Conservation (phyloP, 2,113 vertebrate genomes). For the Microcebus lehilahytsara region DNA sequence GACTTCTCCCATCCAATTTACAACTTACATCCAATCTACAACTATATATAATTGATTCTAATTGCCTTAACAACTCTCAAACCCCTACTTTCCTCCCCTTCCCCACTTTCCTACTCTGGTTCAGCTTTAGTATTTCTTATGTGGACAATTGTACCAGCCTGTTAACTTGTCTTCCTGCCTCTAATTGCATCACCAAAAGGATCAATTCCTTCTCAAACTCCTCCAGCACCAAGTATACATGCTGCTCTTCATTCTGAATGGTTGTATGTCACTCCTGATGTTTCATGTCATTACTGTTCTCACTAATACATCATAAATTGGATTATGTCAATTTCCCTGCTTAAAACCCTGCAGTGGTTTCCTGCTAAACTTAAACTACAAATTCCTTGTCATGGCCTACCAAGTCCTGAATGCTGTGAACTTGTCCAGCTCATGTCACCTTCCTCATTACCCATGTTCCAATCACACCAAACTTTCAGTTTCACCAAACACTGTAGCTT, state of each 20-base stretch:
- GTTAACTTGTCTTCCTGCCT: neutral
- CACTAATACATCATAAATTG: neutral
- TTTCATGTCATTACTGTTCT: neutral
- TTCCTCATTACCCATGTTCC: neutral
- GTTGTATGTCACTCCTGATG: neutral
- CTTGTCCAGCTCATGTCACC: neutral
- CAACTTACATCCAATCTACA: neutral
- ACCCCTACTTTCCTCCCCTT: neutral
- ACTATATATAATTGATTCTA: neutral
- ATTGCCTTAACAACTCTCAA: neutral
- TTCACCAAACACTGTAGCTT: neutral
- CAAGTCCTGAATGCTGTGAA: neutral
- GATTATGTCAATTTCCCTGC: neutral
- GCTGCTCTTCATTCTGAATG: neutral
- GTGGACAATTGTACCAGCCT: neutral
- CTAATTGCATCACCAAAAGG: neutral
- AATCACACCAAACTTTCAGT: neutral
- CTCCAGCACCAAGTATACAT: neutral
- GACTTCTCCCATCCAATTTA: neutral
- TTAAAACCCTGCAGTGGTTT: slow-evolving; percentile 7
- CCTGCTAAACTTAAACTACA: neutral
- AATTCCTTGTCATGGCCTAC: neutral
- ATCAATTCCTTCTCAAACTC: neutral
- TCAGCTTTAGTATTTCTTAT: neutral
- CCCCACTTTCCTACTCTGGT: neutral